Conservation (phyloP, 2,113 vertebrate genomes). For the Cyprinodon brontotheroides region DNA sequence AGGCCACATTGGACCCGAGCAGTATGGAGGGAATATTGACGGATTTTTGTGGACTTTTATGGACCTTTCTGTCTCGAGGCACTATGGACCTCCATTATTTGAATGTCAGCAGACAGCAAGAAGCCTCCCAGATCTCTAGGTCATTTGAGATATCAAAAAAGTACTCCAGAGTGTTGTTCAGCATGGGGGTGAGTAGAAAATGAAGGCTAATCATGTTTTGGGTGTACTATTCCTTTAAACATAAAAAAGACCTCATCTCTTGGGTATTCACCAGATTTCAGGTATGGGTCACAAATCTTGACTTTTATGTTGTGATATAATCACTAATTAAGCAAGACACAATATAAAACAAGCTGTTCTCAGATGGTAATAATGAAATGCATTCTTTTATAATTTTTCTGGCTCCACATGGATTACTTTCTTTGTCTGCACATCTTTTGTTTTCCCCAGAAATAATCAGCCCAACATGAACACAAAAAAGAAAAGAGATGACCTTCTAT, state of each 20-base stretch:
- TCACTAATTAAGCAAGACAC: constrained; percentile 47
- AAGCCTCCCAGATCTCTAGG: no score
- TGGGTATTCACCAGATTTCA: constrained; percentile 15
- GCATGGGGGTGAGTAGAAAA: no score
- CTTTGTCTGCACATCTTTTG: constrained; percentile 40
- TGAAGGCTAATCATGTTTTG: no score
- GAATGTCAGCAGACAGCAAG: no score
- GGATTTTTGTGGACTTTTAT: no score
- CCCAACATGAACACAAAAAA: constrained; percentile 35
- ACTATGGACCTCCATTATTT: no score
- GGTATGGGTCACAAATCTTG: constrained; percentile 5
- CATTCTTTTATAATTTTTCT: constrained; percentile 7
- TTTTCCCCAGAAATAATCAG: constrained; percentile 43
- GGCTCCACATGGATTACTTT: constrained; percentile 28
- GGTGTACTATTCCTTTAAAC: no score
- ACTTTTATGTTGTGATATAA: constrained; percentile 39
- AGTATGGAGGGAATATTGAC: no score
- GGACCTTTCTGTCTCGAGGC: no score
- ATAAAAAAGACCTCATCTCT: constrained; percentile 17
- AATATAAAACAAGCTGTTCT: constrained; percentile 25
- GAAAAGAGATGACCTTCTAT: constrained; percentile 29
- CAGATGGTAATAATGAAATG: constrained; percentile 5
- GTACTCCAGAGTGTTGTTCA: no score
- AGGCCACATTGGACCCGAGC: no score
- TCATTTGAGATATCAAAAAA: no score